Evolutionary conservation across 2,113 vertebrate species (phyloP).

Genomic region (Spea multiplicata): DNA sequence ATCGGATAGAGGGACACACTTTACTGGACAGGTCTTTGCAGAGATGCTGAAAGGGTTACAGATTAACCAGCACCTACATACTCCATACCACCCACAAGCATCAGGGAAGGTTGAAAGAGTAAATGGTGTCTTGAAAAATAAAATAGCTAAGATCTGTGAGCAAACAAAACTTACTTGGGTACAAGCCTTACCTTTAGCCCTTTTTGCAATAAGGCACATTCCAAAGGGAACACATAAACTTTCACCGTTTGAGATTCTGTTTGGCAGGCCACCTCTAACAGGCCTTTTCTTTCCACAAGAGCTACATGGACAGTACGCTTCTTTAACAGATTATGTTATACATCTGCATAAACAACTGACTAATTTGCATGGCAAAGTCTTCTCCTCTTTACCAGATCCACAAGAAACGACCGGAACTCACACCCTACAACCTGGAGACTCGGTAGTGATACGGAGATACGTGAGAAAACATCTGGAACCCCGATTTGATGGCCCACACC

Average conservation of each 20-base stretch:
- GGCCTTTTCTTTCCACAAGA: no score
- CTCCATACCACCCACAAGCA: neutral
- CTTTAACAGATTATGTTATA: neutral
- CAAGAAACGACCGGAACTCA: neutral
- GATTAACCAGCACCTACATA: neutral
- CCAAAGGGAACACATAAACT: neutral
- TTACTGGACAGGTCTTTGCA: conserved; percentile 8
- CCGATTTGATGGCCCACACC: neutral
- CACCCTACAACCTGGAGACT: neutral
- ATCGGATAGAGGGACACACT: neutral
- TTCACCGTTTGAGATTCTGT: neutral
- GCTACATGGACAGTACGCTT: neutral
- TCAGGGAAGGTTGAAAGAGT: neutral
- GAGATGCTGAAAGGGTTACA: neutral
- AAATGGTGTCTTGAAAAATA: neutral
- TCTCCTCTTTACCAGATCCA: conserved; percentile 1
- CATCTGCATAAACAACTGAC: neutral
- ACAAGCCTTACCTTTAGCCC: neutral
- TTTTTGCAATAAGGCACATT: neutral
- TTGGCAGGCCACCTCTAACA: no score
- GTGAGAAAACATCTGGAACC: neutral
- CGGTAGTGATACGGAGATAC: neutral
- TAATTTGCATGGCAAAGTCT: conserved; percentile 11
- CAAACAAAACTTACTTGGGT: neutral
- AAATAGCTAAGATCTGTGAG: neutral